phyloP scores from a whole-genome alignment of 2,888 invertebrate genomes.

The Gymnosoma rotundatum region DNA sequence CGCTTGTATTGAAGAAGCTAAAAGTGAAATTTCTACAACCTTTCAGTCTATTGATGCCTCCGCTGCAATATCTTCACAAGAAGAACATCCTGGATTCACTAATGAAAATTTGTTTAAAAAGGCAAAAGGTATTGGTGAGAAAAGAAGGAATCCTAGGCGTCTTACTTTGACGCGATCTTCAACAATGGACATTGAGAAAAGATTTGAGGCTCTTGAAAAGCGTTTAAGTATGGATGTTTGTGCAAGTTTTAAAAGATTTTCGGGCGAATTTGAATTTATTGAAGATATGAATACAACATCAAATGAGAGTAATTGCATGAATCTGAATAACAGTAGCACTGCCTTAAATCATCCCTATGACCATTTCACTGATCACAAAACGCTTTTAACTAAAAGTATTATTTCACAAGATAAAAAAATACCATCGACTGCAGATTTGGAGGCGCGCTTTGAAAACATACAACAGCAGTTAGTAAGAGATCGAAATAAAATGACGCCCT shows the following conservation, averaged over 20 bases:
- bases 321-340: background rate
- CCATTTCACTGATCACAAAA: no score
- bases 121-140: constrained; percentile 60
- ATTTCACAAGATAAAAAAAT: constrained; percentile 70
- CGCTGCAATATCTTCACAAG: constrained; percentile 43
- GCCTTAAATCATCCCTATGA: background rate
- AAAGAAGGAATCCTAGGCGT: constrained; percentile 76
- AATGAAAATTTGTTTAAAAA: constrained; percentile 30
- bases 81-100: constrained; percentile 7
- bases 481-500: constrained; percentile 43
- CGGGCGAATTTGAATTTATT: constrained; percentile 5
- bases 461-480: constrained; percentile 69
- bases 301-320: background rate
- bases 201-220: constrained; percentile 75
- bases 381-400: background rate
- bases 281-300: background rate
- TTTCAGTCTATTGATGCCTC: constrained; percentile 22
- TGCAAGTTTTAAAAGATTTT: constrained; percentile 36
- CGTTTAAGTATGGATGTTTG: constrained; percentile 73
- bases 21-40: constrained; percentile 71
- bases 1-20: constrained; percentile 74
- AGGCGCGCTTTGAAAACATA: constrained; percentile 70
- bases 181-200: constrained; percentile 77
- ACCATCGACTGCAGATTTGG: constrained; percentile 74
- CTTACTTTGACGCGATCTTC: constrained; percentile 76